A percentile compares a stretch with the other conserved stretches of the same genome.
Evolutionary conservation across 2,113 vertebrate species (phyloP).

Genomic region (Grammomys surdaster): DNA sequence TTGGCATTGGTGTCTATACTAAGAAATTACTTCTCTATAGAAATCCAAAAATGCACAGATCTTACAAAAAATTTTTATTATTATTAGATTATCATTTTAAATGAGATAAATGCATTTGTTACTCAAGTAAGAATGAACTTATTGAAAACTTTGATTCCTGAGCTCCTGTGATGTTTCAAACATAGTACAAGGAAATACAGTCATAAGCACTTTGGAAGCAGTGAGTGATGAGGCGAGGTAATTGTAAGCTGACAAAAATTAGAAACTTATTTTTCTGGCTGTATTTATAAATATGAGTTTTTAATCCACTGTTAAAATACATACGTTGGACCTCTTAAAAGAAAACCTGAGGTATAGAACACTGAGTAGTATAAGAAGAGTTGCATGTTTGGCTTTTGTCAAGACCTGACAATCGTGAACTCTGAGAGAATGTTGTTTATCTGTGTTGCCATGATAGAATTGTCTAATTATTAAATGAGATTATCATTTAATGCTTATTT

Average conservation of each 20-base stretch:
- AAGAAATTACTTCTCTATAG: conserved; percentile 55
- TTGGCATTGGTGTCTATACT: conserved; percentile 61
- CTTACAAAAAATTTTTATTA: not conserved
- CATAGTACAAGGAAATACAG: not conserved
- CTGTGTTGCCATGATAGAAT: not conserved
- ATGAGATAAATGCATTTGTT: not conserved
- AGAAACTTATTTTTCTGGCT: not conserved
- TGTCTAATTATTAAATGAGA: not conserved
- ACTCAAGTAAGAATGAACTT: conserved; percentile 16
- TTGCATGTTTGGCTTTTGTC: not conserved
- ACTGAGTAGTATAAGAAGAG: not conserved
- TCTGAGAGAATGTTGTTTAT: not conserved
- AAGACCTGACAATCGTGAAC: not conserved
- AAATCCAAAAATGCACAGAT: conserved; percentile 11
- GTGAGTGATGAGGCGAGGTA: not conserved
- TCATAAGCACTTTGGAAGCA: not conserved
- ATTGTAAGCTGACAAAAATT: not conserved
- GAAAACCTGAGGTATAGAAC: not conserved
- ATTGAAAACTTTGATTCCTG: conserved; percentile 15
- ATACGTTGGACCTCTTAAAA: not conserved
- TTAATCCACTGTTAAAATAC: not conserved
- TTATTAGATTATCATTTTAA: conserved; percentile 51
- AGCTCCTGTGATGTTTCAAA: not conserved
- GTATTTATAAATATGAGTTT: not conserved
- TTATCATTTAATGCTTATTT: not conserved